phyloP scores from a whole-genome alignment of 2,797 vertebrate species.

The Scomberomorus guttatus region DNA sequence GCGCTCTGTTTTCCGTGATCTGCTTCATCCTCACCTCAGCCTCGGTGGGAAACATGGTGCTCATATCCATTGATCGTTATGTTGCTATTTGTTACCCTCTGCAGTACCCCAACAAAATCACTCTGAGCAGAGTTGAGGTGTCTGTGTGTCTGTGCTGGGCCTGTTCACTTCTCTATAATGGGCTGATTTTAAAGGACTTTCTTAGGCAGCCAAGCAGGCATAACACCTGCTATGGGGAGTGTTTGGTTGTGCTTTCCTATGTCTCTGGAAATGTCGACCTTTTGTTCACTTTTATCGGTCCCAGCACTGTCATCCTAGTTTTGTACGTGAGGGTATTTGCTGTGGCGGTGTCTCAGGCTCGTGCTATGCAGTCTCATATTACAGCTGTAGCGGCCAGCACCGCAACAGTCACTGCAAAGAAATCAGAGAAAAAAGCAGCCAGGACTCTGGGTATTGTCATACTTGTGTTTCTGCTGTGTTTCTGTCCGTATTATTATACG shows the following conservation, averaged over 20 bases:
- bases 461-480: conserved; percentile 69
- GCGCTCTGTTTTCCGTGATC: conserved; percentile 77
- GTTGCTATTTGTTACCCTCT: conserved; percentile 79
- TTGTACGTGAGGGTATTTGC: conserved; percentile 73
- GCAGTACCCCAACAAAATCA: conserved; percentile 64
- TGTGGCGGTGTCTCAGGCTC: conserved; percentile 68
- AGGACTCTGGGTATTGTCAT: conserved; percentile 75
- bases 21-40: conserved; percentile 80
- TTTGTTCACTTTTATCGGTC: conserved; percentile 63
- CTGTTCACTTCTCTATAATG: conserved; percentile 64
- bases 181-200: conserved; percentile 54
- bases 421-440: conserved; percentile 76
- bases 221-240: conserved; percentile 68
- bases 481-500: conserved; percentile 73
- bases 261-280: conserved; percentile 58
- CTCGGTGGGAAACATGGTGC: conserved; percentile 46
- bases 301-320: conserved; percentile 65
- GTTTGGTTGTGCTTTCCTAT: conserved; percentile 54
- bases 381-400: not conserved
- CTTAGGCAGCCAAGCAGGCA: conserved; percentile 47
- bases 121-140: conserved; percentile 45
- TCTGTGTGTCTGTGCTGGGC: conserved; percentile 71
- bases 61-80: conserved; percentile 81
- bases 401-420: conserved; percentile 35
- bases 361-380: conserved; percentile 37